phyloP scores from a whole-genome alignment of 2,113 vertebrate genomes.

The Archilochus colubris region DNA sequence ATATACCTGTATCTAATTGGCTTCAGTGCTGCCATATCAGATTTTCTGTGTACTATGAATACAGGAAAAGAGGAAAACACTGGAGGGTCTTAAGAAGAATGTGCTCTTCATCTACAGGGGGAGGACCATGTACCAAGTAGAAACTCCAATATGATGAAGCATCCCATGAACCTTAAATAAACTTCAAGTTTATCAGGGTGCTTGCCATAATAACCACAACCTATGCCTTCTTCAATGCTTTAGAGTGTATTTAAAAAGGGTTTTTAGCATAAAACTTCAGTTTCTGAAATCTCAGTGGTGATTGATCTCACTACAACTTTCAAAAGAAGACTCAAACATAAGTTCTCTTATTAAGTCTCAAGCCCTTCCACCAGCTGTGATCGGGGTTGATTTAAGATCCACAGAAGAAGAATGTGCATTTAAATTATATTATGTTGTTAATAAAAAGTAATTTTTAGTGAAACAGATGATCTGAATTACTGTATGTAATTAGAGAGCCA shows the following conservation, averaged over 20 bases:
- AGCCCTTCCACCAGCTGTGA: neutral
- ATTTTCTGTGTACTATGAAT: neutral
- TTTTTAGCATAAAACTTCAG: neutral
- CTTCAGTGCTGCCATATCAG: neutral
- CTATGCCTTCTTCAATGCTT: neutral
- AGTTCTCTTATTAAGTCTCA: neutral
- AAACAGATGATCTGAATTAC: neutral
- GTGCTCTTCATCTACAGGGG: neutral
- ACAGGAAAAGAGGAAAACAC: neutral
- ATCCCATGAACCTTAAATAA: neutral
- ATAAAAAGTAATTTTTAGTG: neutral
- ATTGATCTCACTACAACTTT: neutral
- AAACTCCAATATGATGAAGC: too few relatives aligned
- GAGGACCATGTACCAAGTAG: fast-evolving
- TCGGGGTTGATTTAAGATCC: too few relatives aligned
- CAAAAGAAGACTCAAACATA: neutral
- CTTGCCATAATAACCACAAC: neutral
- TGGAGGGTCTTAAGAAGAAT: neutral
- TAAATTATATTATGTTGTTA: neutral
- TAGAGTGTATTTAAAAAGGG: neutral
- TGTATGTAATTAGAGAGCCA: neutral
- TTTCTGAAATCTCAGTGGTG: neutral
- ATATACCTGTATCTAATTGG: too few relatives aligned
- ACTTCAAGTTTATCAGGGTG: neutral
- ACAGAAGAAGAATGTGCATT: neutral